Base-by-base conservation (phyloP, 2,797 vertebrate species). In the Uromys caudimaculatus region DNA sequence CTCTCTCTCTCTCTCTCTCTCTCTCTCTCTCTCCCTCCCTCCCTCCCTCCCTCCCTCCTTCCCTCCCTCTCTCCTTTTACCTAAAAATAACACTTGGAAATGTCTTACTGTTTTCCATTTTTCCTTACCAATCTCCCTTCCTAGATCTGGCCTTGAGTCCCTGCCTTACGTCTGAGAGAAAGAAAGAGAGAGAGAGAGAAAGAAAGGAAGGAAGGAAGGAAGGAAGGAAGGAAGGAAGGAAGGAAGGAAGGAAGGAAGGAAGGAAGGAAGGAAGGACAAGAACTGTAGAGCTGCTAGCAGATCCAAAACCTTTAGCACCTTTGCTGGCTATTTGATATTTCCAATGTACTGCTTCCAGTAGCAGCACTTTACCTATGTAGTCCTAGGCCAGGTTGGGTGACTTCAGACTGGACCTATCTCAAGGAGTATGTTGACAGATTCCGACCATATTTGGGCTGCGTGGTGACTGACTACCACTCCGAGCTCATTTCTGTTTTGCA, bases 401-500 rank as follows among this genome's bases (percentile, higher is more conserved):
- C 73, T 93, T 87, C 86, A 90, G 83, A 69, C 76, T n/a, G 92
- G 71, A 94, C 91, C 52, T 32, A 56, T 95, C 60, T 71, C 54
- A 44, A 56, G 11, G 50, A 52, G 24, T 29, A 19, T 5, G 9
- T 62, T 50, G 1, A 86, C 85, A 54, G 89, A 69, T 71, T 93
- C 54, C 47, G 54, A 60, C 71, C 64, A 50, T 44, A 27, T 60
- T 11, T n/a, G 16, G 64, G 35, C 54, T 47, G 29, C 7, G 0
- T 50, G 17, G 29, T 38, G 71, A 89, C 62, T 60, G 41, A 91
- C 32, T 67, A 50, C 32, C 76, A 56, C 21, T 8, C 6, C 4
- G 56, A 38, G 78, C 38, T 87, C 24, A 19, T 86, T 89, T 86
- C 47, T 89, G 79, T 94, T 64, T 90, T 64, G 58, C 1, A 52